Evolutionary conservation across 1,140 invertebrate genomes (phyloP).

Genomic region (Hyposmocoma kahamanoa): DNA sequence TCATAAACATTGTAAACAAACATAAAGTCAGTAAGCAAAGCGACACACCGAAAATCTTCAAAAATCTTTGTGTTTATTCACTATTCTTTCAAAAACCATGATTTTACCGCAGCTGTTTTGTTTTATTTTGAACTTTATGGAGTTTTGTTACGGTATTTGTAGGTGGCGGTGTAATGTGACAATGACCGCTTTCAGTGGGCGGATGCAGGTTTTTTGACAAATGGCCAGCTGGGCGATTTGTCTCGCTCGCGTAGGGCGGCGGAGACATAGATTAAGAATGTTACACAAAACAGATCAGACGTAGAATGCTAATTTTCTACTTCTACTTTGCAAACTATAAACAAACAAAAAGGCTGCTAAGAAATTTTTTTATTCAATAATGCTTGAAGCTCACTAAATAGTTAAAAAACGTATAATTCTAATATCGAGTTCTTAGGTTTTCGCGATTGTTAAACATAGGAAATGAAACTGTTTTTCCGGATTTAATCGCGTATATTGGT

Average conservation of each 20-base stretch:
- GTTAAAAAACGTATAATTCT: no score
- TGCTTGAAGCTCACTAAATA: no score
- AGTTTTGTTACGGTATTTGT: no score
- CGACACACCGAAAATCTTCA: slow-evolving; percentile 37
- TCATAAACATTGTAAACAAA: no score
- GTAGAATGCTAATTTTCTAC: not conserved
- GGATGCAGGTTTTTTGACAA: slow-evolving; percentile 72
- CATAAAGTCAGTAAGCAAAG: no score
- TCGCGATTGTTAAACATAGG: no score
- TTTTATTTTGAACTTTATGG: slow-evolving; percentile 23
- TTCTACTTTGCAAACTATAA: not conserved
- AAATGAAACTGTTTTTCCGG: no score
- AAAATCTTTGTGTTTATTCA: slow-evolving; percentile 45
- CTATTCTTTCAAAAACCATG: slow-evolving; percentile 32
- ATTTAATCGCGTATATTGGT: no score
- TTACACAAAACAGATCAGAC: not conserved
- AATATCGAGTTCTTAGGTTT: no score
- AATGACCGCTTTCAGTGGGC: slow-evolving; percentile 60
- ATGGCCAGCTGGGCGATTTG: slow-evolving; percentile 66
- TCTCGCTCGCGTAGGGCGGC: slow-evolving; percentile 64
- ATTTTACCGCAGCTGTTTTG: slow-evolving; percentile 11
- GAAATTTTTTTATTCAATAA: not conserved
- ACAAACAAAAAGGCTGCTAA: not conserved
- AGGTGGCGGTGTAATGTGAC: slow-evolving; percentile 28
- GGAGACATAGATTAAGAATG: slow-evolving; percentile 38